Percentiles rank a stretch among this genome's conserved stretches.
These are phyloP conservation scores for Channa striata DNA, from an alignment of 2,797 vertebrate species.

Conservation along the genomic window DNA sequence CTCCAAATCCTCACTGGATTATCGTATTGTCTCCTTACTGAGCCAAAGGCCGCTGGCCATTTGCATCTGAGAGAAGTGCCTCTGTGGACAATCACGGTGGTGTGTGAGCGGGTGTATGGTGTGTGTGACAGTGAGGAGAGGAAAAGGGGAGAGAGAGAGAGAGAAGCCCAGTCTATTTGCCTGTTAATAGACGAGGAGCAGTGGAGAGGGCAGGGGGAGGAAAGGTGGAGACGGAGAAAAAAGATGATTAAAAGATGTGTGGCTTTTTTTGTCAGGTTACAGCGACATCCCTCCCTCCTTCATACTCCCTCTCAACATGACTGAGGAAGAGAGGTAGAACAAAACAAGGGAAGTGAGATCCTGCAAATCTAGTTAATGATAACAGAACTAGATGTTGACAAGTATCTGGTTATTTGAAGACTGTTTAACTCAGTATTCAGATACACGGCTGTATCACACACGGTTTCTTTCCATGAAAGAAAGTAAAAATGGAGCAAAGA, in stretches of 20 bases:
- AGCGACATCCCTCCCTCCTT: constrained; percentile 21
- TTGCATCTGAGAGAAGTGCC: constrained; percentile 63
- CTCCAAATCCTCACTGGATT: constrained; percentile 63
- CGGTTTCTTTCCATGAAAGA: constrained; percentile 12
- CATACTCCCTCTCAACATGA: constrained; percentile 47
- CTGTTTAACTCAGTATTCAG: constrained; percentile 19
- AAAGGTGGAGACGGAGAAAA: constrained; percentile 48
- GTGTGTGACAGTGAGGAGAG: constrained; percentile 18
- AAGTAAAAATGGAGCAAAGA: constrained; percentile 26
- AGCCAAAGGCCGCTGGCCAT: constrained; percentile 56
- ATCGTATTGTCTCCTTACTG: constrained; percentile 55
- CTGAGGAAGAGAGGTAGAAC: constrained; percentile 22
- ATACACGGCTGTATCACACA: neutral
- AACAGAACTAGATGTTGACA: constrained; percentile 31
- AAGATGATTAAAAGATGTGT: constrained; percentile 64
- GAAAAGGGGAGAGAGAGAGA: constrained; percentile 41
- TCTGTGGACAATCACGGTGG: constrained; percentile 23
- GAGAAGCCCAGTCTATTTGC: constrained; percentile 52
- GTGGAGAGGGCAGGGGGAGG: constrained; percentile 48
- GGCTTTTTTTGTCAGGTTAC: constrained; percentile 54
- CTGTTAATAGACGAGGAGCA: constrained; percentile 61
- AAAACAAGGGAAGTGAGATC: constrained; percentile 34
- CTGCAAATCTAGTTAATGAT: constrained; percentile 44
- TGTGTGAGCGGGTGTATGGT: neutral
- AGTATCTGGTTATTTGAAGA: constrained; percentile 35